phyloP scores from a whole-genome alignment of 2,888 invertebrate genomes.

The Drymonia ruficornis region DNA sequence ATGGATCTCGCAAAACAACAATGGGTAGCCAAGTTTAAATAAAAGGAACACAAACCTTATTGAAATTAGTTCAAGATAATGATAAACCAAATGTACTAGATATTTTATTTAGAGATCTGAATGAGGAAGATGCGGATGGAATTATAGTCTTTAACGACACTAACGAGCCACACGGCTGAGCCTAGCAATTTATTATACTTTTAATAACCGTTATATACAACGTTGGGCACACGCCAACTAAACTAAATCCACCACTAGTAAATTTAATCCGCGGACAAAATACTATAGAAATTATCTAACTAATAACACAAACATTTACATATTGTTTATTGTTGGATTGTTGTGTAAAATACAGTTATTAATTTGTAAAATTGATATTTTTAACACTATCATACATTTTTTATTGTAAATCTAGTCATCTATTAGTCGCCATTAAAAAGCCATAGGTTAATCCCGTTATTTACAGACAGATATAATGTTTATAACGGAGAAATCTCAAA shows the following conservation, averaged over 20 bases:
- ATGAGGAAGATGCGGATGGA: not conserved
- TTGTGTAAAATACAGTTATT: constrained; percentile 19
- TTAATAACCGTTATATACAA: constrained; percentile 1
- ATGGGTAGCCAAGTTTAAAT: too few species aligned
- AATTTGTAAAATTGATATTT: constrained; percentile 16
- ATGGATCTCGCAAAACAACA: too few species aligned
- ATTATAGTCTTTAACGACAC: not conserved
- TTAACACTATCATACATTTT: constrained; percentile 12
- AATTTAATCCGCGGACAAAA: not conserved
- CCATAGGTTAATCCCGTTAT: constrained; percentile 31
- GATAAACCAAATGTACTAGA: too few species aligned
- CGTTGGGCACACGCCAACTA: not conserved
- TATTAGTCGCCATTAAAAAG: constrained; percentile 34
- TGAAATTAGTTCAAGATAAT: too few species aligned
- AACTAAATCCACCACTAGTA: not conserved
- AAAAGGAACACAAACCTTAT: too few species aligned
- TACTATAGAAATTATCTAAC: not conserved
- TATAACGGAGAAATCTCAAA: constrained; percentile 47
- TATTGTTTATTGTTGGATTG: too few species aligned
- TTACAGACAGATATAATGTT: constrained; percentile 27
- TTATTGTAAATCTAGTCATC: constrained; percentile 12
- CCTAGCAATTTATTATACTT: not conserved
- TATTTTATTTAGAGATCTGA: too few species aligned
- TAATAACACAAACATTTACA: constrained; percentile 11
- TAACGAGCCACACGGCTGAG: not conserved